Percentiles rank a stretch among this genome's conserved stretches.
phyloP scores from a whole-genome alignment of 1,140 invertebrate species.

The Apis florea region DNA sequence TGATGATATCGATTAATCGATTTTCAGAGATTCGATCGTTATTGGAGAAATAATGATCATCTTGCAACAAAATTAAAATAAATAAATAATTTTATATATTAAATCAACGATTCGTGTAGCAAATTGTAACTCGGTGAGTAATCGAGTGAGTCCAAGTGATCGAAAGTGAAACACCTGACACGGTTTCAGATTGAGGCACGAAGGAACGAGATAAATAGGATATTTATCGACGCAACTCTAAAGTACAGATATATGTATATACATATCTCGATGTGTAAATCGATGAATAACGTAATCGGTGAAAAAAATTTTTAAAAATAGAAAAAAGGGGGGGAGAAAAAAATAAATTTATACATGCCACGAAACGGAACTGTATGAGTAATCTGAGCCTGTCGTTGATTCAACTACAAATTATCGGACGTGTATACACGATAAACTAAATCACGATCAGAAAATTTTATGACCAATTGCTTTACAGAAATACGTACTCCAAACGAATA shows the following conservation, averaged over 20 bases:
- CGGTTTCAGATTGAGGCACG: too few relatives aligned
- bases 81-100: neutral
- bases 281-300: conserved; percentile 9
- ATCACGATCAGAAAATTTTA: neutral
- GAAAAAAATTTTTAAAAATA: neutral
- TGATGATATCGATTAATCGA: too few relatives aligned
- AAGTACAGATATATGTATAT: neutral
- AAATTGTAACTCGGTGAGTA: neutral
- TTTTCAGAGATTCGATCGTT: too few relatives aligned
- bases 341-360: neutral
- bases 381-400: neutral
- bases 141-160: neutral
- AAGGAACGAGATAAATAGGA: conserved; percentile 15
- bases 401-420: neutral
- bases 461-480: neutral
- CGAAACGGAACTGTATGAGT: neutral
- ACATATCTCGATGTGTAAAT: conserved; percentile 8
- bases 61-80: too few relatives aligned
- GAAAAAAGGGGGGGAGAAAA: too few relatives aligned
- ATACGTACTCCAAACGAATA: neutral
- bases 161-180: conserved; percentile 4
- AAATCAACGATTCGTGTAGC: neutral
- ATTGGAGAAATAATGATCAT: too few relatives aligned
- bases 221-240: conserved; percentile 20
- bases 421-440: neutral